These are phyloP conservation scores for Temnothorax curvispinosus DNA, from an alignment of 1,140 invertebrate genomes.

Conservation along the genomic window DNA sequence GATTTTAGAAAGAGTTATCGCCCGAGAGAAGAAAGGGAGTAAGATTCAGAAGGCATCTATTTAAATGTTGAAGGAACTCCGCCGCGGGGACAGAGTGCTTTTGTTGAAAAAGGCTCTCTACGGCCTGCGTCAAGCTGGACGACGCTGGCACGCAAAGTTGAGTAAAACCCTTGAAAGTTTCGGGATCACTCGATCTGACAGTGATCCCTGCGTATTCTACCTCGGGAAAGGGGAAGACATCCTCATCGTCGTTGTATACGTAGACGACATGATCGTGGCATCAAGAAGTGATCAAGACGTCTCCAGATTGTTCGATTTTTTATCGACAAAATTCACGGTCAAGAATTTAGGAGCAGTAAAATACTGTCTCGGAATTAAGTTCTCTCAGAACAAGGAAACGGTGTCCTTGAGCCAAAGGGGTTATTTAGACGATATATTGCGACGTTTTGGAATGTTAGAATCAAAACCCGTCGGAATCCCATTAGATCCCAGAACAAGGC, in stretches of 20 bases:
- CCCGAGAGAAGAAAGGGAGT: not conserved
- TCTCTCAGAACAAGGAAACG: not conserved
- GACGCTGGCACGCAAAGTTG: conserved; percentile 15
- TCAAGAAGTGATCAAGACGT: not conserved
- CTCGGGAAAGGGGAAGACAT: not conserved
- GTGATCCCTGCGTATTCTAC: conserved; percentile 10
- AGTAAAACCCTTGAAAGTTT: not conserved
- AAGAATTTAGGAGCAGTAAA: not conserved
- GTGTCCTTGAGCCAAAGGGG: not conserved
- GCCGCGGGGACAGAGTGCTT: not conserved
- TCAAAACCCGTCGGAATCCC: conserved; percentile 19
- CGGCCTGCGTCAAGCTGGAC: conserved; percentile 23
- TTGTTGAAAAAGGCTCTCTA: conserved; percentile 6
- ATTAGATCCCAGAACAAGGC: not conserved
- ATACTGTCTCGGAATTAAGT: conserved; percentile 21
- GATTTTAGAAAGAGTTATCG: not conserved
- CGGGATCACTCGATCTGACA: not conserved
- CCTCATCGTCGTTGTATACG: not conserved
- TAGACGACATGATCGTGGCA: not conserved
- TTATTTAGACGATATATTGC: conserved; percentile 15
- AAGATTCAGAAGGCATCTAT: not conserved
- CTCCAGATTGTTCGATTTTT: not conserved
- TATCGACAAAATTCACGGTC: not conserved
- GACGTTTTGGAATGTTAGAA: conserved; percentile 15
- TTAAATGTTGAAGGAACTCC: not conserved